A percentile compares a stretch with the other conserved stretches of the same genome.
Conservation (phyloP, 2,113 vertebrate species). For the Pseudois nayaur region DNA sequence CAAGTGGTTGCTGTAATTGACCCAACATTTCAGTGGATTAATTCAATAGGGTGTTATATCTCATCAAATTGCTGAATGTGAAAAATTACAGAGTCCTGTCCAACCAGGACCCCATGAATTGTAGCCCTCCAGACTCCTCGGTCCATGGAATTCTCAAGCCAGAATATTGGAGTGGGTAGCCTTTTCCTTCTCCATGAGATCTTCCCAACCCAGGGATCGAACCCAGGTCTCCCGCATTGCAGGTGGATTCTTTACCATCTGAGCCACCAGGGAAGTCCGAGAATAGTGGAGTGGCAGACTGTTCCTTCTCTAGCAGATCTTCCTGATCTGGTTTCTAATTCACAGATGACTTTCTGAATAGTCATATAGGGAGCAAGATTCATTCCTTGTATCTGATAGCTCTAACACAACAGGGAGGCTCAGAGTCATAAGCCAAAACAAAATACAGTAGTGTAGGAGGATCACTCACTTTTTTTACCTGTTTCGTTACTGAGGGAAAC, state of each 20-base stretch:
- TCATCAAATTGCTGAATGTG: neutral
- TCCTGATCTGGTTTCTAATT: neutral
- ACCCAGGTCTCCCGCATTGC: neutral
- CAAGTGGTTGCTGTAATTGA: neutral
- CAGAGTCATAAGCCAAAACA: neutral
- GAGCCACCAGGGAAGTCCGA: neutral
- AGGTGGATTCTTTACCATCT: neutral
- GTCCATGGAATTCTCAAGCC: neutral
- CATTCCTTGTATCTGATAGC: neutral
- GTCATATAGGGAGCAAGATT: neutral
- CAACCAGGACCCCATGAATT: neutral
- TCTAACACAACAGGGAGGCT: neutral
- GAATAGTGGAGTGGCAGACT: neutral
- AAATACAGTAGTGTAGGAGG: neutral
- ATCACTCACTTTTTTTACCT: neutral
- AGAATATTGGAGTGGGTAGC: neutral
- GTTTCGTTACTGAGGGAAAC: neutral
- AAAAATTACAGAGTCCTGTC: neutral
- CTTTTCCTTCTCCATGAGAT: neutral
- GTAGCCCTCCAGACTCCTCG: neutral
- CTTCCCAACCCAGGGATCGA: neutral
- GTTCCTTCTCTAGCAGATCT: neutral
- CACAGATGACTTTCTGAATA: neutral
- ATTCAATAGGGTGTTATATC: neutral
- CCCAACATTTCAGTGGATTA: neutral